Evolutionary conservation across 1,140 invertebrate species (phyloP), one percentile per base, ranked within the genome.

Genomic region (Eupristina koningsbergeri): DNA sequence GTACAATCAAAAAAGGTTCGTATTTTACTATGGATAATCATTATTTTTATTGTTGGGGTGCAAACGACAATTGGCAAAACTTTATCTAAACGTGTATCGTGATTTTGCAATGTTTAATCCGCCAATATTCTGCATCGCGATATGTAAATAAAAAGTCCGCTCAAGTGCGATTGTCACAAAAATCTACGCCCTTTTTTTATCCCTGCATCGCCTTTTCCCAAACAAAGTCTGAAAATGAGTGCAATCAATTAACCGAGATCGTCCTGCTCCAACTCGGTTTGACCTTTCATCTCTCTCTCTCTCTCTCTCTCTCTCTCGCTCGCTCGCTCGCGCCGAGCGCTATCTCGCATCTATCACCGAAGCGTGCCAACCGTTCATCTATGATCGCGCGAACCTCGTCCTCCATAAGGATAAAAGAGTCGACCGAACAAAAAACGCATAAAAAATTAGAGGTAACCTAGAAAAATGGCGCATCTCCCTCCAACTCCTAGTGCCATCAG

Each of bases 201-300:
- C 5, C n/a, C 50, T 58, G 26, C 80, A 69, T 11, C 8, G 13
- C 31, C 22, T 34, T 19, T 34, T 34, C 34, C 53, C 34, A 63
- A 63, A 64, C 61, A 79, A 78, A 78, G 63, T 81, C n/a, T 29
- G 7, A 47, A 63, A 58, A 81, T 61, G 63, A 76, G 29, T 8
- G 63, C 73, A 76, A 76, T 76, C 80, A 82, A 82, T 76, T 82
- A 76, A 19, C 34, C 9, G 22, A 17, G 41, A 82, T 82, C 80
- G 22, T 64, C 39, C 41, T 82, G 41, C 76, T 53, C 41, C 58
- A 82, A 50, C 58, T 82, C 58, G 64, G 41, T 67, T 53, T 29
- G 19, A 39, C 13, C 31, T 84, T 58, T 69, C 47, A 19, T 64
- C 53, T 53, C 22, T 81, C 47, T 69, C 17, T 53, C 17, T 22